Evolutionary conservation across 2,113 vertebrate species (phyloP).

Genomic region (Tiliqua scincoides): DNA sequence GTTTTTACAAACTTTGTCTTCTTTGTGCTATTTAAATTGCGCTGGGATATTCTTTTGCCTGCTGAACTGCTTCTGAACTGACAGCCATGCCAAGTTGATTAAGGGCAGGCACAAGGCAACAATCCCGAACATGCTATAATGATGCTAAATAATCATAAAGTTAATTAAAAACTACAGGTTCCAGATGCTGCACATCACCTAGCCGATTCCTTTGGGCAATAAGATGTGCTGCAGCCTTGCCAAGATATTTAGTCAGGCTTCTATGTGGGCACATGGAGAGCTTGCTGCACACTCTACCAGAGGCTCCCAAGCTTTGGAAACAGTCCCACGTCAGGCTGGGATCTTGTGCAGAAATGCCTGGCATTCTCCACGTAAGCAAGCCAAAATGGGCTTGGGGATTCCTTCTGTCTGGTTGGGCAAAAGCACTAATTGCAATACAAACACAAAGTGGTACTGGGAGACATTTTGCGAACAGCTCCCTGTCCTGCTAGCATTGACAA

Average conservation of each 20-base stretch:
- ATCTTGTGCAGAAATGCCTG: slow-evolving; percentile 45
- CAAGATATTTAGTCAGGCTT: slow-evolving; percentile 67
- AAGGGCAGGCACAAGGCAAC: slow-evolving; percentile 65
- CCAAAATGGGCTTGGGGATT: slow-evolving; percentile 56
- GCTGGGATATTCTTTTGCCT: slow-evolving; percentile 55
- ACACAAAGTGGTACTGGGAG: slow-evolving; percentile 41
- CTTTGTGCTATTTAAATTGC: not conserved
- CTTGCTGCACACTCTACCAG: slow-evolving; percentile 47
- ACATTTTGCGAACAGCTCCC: slow-evolving; percentile 34
- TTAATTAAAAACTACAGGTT: slow-evolving; percentile 80
- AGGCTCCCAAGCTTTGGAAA: slow-evolving; percentile 63
- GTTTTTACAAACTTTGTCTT: not conserved
- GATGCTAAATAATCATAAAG: slow-evolving; percentile 75
- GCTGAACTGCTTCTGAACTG: slow-evolving; percentile 54
- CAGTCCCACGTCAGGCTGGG: slow-evolving; percentile 48
- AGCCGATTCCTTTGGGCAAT: slow-evolving; percentile 71
- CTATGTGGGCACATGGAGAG: slow-evolving; percentile 56
- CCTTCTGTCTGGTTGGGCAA: slow-evolving; percentile 49
- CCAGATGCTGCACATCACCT: slow-evolving; percentile 80
- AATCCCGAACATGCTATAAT: slow-evolving; percentile 68
- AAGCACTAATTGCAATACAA: slow-evolving; percentile 47
- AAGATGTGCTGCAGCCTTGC: slow-evolving; percentile 63
- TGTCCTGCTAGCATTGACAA: slow-evolving; percentile 43
- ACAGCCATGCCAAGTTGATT: slow-evolving; percentile 64
- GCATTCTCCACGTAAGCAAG: slow-evolving; percentile 46